Evolutionary conservation across 2,888 invertebrate species (phyloP).

Genomic region (Maniola hyperantus): DNA sequence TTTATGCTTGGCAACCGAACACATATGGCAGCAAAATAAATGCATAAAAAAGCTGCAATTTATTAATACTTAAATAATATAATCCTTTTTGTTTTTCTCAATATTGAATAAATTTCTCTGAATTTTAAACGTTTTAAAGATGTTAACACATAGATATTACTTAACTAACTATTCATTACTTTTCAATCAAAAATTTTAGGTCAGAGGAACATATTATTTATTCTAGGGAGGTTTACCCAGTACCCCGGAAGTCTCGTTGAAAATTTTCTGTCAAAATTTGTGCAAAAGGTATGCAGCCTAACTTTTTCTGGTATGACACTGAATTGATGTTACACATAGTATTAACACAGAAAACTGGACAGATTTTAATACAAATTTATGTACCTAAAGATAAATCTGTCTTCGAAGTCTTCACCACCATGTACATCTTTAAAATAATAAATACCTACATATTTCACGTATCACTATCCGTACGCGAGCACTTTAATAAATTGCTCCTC

Average conservation of each 20-base stretch:
- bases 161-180: no score
- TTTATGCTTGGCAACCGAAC: background rate
- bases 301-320: no score
- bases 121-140: no score
- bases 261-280: no score
- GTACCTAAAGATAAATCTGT: conserved; percentile 10
- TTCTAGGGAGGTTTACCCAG: no score
- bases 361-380: background rate
- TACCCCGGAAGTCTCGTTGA: no score
- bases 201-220: no score
- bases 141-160: no score
- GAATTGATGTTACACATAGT: no score
- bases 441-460: conserved; percentile 15
- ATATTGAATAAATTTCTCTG: no score
- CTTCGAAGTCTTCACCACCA: background rate
- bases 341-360: background rate
- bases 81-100: background rate
- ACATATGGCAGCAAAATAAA: background rate
- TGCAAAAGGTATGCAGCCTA: no score
- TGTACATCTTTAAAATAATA: conserved; percentile 8
- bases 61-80: background rate
- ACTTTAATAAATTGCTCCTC: conserved; percentile 44
- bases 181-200: no score
- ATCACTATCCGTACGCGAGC: conserved; percentile 28
- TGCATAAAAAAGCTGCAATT: background rate